These are phyloP conservation scores for Busseola fusca DNA, from an alignment of 2,888 invertebrate genomes.

Conservation along the genomic window DNA sequence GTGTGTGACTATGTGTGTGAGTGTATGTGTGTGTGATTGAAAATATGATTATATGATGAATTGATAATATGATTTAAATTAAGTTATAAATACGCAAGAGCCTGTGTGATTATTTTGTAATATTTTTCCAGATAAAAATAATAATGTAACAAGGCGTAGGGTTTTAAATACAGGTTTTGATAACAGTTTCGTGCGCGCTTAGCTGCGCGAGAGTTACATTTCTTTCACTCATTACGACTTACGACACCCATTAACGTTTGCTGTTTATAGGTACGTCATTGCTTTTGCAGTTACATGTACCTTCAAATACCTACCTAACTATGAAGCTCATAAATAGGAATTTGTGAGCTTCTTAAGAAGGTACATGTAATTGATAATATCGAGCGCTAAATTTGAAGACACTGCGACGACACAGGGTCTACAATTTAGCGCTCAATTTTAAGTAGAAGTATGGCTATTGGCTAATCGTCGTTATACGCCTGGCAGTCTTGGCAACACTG, in stretches of 20 bases:
- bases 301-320: not conserved
- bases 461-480: constrained; percentile 25
- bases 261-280: not conserved
- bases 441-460: constrained; percentile 15
- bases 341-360: no score
- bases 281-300: not conserved
- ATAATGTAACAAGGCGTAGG: not conserved
- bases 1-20: no score
- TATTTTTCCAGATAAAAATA: constrained; percentile 4
- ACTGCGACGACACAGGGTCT: constrained; percentile 4
- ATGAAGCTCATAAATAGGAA: not conserved
- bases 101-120: not conserved
- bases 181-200: not conserved
- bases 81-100: not conserved
- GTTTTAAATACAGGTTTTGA: not conserved
- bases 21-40: no score
- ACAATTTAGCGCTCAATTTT: constrained; percentile 31
- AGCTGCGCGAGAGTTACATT: not conserved
- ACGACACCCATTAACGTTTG: not conserved
- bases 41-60: no score
- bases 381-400: no score
- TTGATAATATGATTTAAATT: constrained; percentile 30
- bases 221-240: not conserved
- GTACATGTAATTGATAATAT: no score
- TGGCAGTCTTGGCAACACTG: constrained; percentile 56